phyloP scores from a whole-genome alignment of 1,140 invertebrate genomes.

The Andrena cerasifolii region DNA sequence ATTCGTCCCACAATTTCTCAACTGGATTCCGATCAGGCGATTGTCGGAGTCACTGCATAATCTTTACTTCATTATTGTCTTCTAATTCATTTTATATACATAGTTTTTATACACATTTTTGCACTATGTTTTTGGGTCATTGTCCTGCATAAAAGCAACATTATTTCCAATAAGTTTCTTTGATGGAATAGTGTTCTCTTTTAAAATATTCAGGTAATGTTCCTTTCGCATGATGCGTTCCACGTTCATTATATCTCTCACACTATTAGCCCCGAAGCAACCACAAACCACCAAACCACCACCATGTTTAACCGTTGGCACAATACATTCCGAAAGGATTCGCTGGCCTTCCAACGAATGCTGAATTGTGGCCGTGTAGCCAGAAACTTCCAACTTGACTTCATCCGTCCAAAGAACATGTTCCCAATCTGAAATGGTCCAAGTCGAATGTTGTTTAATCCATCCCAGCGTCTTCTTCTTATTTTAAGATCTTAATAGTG shows the following conservation, averaged over 20 bases:
- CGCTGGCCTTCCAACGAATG: slow-evolving; percentile 53
- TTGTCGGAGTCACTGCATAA: background rate
- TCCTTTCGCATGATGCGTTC: slow-evolving; percentile 68
- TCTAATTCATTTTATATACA: slow-evolving; percentile 53
- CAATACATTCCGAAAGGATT: slow-evolving; percentile 58
- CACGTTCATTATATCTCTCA: slow-evolving; percentile 67
- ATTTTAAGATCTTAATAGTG: slow-evolving; percentile 45
- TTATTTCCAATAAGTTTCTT: slow-evolving; percentile 38
- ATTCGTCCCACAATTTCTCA: background rate
- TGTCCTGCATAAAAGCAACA: slow-evolving; percentile 71
- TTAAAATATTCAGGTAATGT: slow-evolving; percentile 58
- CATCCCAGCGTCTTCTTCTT: slow-evolving; percentile 60
- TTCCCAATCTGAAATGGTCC: slow-evolving; percentile 52
- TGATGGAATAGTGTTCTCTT: slow-evolving; percentile 51
- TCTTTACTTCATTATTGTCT: slow-evolving; percentile 42
- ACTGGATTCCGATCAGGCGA: background rate
- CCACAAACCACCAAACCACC: slow-evolving; percentile 71
- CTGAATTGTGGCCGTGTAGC: slow-evolving; percentile 44
- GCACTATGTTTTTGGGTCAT: slow-evolving; percentile 66
- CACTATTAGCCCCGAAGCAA: slow-evolving; percentile 67
- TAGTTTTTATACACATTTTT: slow-evolving; percentile 58
- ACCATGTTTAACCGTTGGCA: slow-evolving; percentile 67
- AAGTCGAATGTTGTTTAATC: slow-evolving; percentile 54
- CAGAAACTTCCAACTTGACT: slow-evolving; percentile 68
- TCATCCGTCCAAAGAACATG: slow-evolving; percentile 60